Evolutionary conservation across 2,797 vertebrate genomes (phyloP).

Genomic region (Trichosurus vulpecula): DNA sequence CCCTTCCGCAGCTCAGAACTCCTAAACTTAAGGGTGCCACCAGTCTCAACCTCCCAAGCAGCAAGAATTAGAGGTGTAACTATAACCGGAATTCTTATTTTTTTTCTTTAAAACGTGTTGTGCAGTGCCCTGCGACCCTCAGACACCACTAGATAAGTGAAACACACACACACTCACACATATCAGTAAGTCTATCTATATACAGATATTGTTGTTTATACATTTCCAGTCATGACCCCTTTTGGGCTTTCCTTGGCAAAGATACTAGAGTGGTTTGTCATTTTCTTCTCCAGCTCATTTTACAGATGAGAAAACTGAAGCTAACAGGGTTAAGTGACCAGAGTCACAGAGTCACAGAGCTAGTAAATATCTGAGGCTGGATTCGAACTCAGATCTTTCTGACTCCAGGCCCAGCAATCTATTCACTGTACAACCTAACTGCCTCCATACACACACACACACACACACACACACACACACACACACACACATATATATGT

Average conservation of each 20-base stretch:
- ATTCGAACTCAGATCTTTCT: background rate
- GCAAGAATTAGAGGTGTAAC: background rate
- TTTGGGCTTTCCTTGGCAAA: background rate
- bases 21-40: background rate
- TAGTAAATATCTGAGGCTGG: background rate
- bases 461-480: too few relatives aligned
- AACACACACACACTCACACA: constrained; percentile 23
- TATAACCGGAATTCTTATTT: background rate
- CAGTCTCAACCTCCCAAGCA: background rate
- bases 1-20: background rate
- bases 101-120: constrained; percentile 58
- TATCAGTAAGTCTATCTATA: background rate
- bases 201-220: background rate
- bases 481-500: too few relatives aligned
- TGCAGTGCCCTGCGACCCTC: constrained; percentile 74
- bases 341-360: background rate
- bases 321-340: background rate
- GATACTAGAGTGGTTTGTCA: background rate
- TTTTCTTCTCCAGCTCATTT: background rate
- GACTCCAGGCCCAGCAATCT: background rate
- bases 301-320: background rate
- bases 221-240: background rate
- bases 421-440: background rate
- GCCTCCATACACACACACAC: background rate
- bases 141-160: constrained; percentile 75